These are phyloP conservation scores for Helicoverpa assulta DNA, from an alignment of 2,888 invertebrate genomes.

Conservation along the genomic window DNA sequence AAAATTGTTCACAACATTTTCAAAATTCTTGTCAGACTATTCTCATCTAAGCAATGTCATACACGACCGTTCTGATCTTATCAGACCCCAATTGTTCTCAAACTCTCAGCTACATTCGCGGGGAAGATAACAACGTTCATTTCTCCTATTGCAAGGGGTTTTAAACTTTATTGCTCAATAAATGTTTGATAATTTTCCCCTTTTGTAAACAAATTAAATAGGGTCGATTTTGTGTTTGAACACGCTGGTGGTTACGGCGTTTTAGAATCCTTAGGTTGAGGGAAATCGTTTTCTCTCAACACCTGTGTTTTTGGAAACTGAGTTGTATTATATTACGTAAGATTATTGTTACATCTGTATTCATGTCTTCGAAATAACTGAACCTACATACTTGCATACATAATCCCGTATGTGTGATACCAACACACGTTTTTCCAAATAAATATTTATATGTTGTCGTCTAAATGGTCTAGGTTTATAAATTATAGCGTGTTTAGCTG, in stretches of 20 bases:
- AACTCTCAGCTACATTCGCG: conserved; percentile 3
- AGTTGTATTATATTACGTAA: not conserved
- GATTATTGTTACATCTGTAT: too few species aligned
- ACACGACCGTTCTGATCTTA: conserved; percentile 4
- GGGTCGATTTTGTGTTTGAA: not conserved
- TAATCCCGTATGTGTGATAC: too few species aligned
- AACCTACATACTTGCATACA: too few species aligned
- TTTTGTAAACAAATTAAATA: not conserved
- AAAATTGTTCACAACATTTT: not conserved
- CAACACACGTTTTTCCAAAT: too few species aligned
- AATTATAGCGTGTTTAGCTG: too few species aligned
- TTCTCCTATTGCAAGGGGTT: not conserved
- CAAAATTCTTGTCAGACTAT: not conserved
- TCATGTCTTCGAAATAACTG: not conserved
- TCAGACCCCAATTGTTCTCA: conserved; percentile 18
- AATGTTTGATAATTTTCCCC: conserved; percentile 3
- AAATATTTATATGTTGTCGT: too few species aligned
- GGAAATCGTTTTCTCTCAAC: not conserved
- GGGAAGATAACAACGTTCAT: conserved; percentile 5
- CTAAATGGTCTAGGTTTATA: too few species aligned
- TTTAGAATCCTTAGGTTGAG: not conserved
- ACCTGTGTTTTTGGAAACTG: not conserved
- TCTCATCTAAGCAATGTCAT: not conserved
- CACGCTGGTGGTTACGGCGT: not conserved
- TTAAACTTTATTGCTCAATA: conserved; percentile 11